phyloP scores from a whole-genome alignment of 2,888 invertebrate genomes.

The Ophion obscuratus region DNA sequence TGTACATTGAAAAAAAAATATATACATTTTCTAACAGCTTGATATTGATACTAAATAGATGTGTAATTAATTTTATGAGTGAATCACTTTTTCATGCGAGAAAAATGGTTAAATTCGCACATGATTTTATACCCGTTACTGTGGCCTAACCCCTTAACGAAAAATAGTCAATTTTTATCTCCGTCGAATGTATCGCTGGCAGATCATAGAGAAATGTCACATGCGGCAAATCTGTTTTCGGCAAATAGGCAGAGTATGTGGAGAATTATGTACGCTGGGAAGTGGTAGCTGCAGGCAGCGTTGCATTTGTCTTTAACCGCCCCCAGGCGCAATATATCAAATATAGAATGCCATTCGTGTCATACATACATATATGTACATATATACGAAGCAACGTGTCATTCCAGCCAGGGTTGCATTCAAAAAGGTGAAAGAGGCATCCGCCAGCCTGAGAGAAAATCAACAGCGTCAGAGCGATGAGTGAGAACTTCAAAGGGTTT shows the following conservation, averaged over 20 bases:
- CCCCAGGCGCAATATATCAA: background rate
- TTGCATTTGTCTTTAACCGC: background rate
- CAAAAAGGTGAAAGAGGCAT: constrained; percentile 31
- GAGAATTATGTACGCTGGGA: background rate
- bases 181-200: background rate
- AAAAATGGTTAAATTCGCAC: no score
- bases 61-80: no score
- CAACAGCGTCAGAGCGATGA: constrained; percentile 45
- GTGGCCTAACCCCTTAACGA: no score
- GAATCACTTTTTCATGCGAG: no score
- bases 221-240: background rate
- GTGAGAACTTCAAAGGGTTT: constrained; percentile 62
- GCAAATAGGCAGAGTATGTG: background rate
- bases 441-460: constrained; percentile 43
- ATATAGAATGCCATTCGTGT: background rate
- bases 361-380: no score
- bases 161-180: background rate
- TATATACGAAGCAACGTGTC: background rate
- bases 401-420: constrained; percentile 4
- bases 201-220: background rate
- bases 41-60: no score
- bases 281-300: background rate
- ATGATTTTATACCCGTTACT: no score
- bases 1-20: no score
- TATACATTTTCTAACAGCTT: no score